Evolutionary conservation across 2,113 vertebrate species (phyloP), one percentile per base, ranked within the genome.

Genomic region (Psophia crepitans): DNA sequence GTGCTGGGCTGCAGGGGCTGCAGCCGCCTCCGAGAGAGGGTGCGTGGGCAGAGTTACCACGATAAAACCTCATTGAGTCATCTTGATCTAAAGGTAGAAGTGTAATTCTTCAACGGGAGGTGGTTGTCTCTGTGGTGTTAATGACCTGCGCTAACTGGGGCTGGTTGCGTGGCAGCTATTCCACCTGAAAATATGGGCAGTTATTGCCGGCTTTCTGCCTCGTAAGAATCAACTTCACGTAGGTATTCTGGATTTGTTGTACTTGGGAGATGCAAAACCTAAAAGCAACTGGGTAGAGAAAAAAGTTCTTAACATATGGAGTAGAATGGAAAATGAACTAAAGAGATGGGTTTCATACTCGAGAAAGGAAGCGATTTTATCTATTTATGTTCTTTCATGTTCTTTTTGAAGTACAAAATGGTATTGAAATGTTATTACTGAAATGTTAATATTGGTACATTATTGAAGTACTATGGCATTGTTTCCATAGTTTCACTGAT

Each of bases 221-320:
- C 2, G 0, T 27, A 30, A 18, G 35, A 44, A 18, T 41, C 35
- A 69, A 0, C 48, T 64, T 64, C 60, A 13, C 3, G 26, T 26
- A 53, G 19, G 5, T 56, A 21, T 32, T 32, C 17, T 65, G 54
- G 13, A 17, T 66, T 64, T 65, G n/a, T 86, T 54, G 21, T 43
- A 4, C 56, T 75, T 51, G 37, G 1, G 9, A 89, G 35, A 48
- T 78, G 46, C 57, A 81, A 60, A 92, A 85, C 2, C 2, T 7
- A 18, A 61, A 57, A 54, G 0, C 23, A 84, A 14, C 12, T 44
- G 3, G 5, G 5, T 6, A 54, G 58, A 66, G 37, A 33, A 71
- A 58, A 12, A 23, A 17, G 12, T 61, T 75, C 22, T 44, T 53
- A 48, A 27, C 76, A 8, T 7, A 14, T 41, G 41, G 43, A 46